phyloP scores from a whole-genome alignment of 2,113 vertebrate species.

The Chaetops frenatus region DNA sequence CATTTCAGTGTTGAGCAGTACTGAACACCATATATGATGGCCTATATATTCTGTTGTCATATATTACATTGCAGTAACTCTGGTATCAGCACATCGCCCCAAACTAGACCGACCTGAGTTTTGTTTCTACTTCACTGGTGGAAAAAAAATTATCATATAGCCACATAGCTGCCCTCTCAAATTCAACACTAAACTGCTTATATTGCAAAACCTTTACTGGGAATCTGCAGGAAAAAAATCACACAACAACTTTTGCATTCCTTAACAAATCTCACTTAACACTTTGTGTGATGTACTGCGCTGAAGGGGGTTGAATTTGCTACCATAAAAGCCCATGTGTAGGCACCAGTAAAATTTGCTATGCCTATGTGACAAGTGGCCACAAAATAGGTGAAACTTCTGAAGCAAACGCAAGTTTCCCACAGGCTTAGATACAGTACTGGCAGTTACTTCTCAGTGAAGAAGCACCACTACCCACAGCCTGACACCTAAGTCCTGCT shows the following conservation, averaged over 20 bases:
- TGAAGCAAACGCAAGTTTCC: neutral
- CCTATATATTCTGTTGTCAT: neutral
- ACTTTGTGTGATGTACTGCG: neutral
- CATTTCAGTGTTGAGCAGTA: neutral
- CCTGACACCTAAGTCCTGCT: neutral
- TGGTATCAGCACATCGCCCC: rapidly evolving
- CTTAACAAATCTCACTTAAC: neutral
- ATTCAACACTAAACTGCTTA: neutral
- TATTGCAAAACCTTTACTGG: neutral
- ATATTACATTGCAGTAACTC: neutral
- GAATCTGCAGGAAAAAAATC: neutral
- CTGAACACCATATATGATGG: neutral
- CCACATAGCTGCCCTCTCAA: neutral
- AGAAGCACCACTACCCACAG: neutral
- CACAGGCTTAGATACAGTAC: neutral
- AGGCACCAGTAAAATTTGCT: neutral
- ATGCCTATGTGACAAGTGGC: rapidly evolving
- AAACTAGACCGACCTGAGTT: neutral
- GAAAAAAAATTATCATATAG: neutral
- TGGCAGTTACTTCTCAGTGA: neutral
- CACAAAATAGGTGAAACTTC: neutral
- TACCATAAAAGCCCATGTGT: neutral
- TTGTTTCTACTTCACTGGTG: neutral
- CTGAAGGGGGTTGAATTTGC: neutral
- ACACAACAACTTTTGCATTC: neutral